Percentiles rank a stretch among this genome's conserved stretches.
These are phyloP conservation scores for Astatoreochromis straeleni DNA, from an alignment of 2,113 vertebrate species.

Conservation along the genomic window DNA sequence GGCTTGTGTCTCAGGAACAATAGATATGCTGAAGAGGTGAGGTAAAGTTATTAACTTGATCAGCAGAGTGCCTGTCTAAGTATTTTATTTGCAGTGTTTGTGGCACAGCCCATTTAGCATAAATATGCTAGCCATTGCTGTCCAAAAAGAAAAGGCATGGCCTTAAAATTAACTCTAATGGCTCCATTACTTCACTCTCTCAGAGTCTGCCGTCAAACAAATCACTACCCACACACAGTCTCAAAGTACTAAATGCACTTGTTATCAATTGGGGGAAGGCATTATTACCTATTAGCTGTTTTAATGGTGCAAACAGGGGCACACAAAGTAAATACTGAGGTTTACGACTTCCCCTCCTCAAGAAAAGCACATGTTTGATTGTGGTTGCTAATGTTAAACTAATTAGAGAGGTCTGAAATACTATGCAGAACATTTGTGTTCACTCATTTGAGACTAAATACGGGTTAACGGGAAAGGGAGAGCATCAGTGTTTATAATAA, in stretches of 20 bases:
- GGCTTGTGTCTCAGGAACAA: conserved; percentile 8
- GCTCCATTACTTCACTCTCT: conserved; percentile 58
- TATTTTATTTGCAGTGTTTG: background rate
- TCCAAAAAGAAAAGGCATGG: background rate
- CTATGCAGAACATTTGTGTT: conserved; percentile 24
- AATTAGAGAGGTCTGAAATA: conserved; percentile 77
- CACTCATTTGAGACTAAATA: conserved; percentile 53
- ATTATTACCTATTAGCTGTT: conserved; percentile 71
- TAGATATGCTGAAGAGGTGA: conserved; percentile 21
- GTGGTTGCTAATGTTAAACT: conserved; percentile 74
- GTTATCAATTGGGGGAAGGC: conserved; percentile 69
- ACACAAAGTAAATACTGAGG: conserved; percentile 72
- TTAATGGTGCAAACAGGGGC: conserved; percentile 63
- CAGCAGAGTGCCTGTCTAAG: background rate
- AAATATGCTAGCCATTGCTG: background rate
- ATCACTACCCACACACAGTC: conserved; percentile 45
- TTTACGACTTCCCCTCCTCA: conserved; percentile 71
- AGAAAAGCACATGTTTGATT: conserved; percentile 69
- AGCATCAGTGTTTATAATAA: conserved; percentile 49
- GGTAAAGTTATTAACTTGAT: background rate
- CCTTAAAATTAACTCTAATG: conserved; percentile 38
- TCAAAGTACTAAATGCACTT: conserved; percentile 60
- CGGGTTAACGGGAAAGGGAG: background rate
- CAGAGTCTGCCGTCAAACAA: conserved; percentile 54
- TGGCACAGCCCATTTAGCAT: background rate